These are phyloP conservation scores for Uria lomvia DNA, from an alignment of 2,113 vertebrate species.

Conservation along the genomic window DNA sequence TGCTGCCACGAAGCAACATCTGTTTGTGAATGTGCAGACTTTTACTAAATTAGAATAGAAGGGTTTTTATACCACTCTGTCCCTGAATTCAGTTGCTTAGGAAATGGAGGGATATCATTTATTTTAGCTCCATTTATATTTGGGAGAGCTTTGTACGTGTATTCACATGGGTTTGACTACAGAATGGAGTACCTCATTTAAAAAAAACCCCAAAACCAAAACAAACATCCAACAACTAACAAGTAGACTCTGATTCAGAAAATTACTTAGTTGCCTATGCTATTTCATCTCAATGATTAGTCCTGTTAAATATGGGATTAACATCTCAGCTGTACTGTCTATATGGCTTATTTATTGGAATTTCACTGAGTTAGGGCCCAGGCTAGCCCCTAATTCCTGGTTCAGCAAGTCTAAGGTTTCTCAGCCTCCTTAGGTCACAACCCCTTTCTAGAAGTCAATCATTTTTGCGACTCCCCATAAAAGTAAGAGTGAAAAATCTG, in stretches of 20 bases:
- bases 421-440: conserved; percentile 25
- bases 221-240: neutral
- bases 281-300: neutral
- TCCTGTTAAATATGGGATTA: neutral
- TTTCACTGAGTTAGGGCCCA: conserved; percentile 2
- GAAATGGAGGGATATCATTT: neutral
- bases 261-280: neutral
- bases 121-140: neutral
- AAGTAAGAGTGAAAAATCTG: conserved; percentile 34
- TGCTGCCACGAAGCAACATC: neutral
- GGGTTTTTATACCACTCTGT: neutral
- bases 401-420: neutral
- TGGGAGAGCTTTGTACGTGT: neutral
- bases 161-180: neutral
- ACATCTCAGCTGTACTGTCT: neutral
- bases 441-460: conserved; percentile 34
- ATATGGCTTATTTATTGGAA: neutral
- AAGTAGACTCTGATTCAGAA: neutral
- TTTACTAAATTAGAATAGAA: neutral
- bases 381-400: neutral
- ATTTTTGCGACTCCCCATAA: conserved; percentile 26
- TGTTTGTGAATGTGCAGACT: neutral
- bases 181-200: neutral
- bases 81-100: neutral
- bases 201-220: neutral